Evolutionary conservation across 2,113 vertebrate genomes (phyloP).

Genomic region (Lamprologus sp.): DNA sequence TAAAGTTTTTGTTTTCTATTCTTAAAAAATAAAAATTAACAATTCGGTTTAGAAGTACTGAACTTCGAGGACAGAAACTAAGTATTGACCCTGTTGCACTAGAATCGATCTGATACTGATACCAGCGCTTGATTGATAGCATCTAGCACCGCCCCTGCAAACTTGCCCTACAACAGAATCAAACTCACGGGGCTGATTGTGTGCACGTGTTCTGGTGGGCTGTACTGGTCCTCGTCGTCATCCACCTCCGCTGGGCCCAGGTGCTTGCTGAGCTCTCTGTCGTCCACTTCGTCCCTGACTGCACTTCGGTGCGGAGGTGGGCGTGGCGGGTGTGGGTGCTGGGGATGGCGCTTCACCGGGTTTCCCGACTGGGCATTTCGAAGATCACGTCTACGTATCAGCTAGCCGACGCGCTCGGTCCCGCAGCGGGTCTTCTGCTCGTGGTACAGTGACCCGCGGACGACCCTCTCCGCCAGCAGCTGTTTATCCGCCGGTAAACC

Average conservation of each 20-base stretch:
- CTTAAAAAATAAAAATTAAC: background rate
- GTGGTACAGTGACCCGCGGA: slow-evolving; percentile 11
- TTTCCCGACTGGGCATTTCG: rapidly evolving
- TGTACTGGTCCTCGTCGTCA: slow-evolving; percentile 1
- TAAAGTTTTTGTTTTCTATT: rapidly evolving
- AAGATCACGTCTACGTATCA: slow-evolving; percentile 15
- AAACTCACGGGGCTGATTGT: background rate
- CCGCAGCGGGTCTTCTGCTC: background rate
- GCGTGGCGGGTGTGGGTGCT: background rate
- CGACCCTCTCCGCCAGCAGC: slow-evolving; percentile 10
- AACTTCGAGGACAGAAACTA: background rate
- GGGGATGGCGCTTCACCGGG: background rate
- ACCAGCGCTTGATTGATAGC: background rate
- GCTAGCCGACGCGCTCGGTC: background rate
- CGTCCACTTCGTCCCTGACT: background rate
- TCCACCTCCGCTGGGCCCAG: background rate
- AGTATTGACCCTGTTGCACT: background rate
- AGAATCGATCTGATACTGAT: background rate
- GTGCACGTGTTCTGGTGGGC: background rate
- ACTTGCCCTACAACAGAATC: background rate
- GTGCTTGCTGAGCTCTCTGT: background rate
- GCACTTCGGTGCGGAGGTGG: background rate
- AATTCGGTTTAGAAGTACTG: background rate
- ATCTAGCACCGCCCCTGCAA: background rate
- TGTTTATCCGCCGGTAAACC: slow-evolving; percentile 8